Evolutionary conservation across 2,797 vertebrate species (phyloP).

Genomic region (Pyrocephalus nanus): DNA sequence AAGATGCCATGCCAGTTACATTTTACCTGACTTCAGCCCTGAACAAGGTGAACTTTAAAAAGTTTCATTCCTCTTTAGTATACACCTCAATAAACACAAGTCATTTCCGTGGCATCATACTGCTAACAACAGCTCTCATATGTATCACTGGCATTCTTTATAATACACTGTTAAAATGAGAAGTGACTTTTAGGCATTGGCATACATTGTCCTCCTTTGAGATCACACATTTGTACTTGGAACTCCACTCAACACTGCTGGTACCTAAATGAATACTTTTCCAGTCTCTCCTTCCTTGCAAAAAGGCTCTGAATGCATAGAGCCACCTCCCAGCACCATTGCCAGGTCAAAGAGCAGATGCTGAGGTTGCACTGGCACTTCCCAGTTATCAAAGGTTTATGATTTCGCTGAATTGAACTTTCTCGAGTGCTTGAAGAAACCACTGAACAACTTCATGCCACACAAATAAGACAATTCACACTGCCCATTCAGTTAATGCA

Average conservation of each 20-base stretch:
- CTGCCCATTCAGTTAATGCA: neutral
- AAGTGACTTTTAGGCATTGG: neutral
- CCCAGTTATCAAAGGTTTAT: neutral
- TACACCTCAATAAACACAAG: neutral
- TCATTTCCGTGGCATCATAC: neutral
- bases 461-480: neutral
- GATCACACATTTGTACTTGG: neutral
- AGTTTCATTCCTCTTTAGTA: neutral
- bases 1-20: neutral
- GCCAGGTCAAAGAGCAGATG: slow-evolving; percentile 46
- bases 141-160: neutral
- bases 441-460: neutral
- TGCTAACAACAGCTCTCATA: neutral
- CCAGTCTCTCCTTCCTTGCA: neutral
- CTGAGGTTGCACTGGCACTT: slow-evolving; percentile 12
- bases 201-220: neutral
- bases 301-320: neutral
- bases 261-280: neutral
- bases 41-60: neutral
- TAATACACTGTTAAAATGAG: neutral
- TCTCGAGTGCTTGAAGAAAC: neutral
- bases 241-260: neutral
- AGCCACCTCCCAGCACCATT: neutral
- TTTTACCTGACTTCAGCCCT: neutral
- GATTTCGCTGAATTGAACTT: neutral